Evolutionary conservation across 2,797 vertebrate species (phyloP).

Genomic region (Parauchenoglanis punctatus): DNA sequence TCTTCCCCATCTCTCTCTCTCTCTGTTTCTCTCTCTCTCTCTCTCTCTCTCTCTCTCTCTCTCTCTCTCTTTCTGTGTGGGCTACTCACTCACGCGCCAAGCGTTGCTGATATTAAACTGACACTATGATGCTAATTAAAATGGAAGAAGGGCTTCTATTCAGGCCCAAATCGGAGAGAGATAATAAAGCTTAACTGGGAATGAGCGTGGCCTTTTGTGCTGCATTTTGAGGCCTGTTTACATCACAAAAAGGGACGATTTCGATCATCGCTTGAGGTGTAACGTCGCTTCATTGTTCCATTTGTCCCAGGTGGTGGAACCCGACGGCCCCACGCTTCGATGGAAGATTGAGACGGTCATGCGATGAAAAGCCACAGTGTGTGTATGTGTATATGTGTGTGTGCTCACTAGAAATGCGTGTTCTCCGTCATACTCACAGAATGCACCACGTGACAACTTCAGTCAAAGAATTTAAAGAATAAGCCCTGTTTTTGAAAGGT

Average conservation of each 20-base stretch:
- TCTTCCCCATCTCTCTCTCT: not conserved
- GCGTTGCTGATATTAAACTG: conserved; percentile 75
- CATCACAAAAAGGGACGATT: conserved; percentile 52
- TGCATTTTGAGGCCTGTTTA: conserved; percentile 48
- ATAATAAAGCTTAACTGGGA: conserved; percentile 51
- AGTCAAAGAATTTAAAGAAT: conserved; percentile 20
- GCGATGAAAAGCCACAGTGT: conserved; percentile 33
- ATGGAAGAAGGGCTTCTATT: conserved; percentile 83
- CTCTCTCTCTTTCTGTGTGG: conserved; percentile 58
- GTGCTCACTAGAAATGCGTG: conserved; percentile 10
- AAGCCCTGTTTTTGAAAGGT: conserved; percentile 33
- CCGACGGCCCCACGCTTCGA: not conserved
- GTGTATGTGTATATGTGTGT: conserved; percentile 3
- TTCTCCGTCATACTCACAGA: conserved; percentile 10
- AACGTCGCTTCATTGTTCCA: conserved; percentile 46
- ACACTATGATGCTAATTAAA: conserved; percentile 88
- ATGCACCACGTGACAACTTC: conserved; percentile 14
- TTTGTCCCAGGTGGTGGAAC: conserved; percentile 49
- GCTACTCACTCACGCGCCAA: conserved; percentile 61
- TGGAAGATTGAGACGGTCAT: conserved; percentile 36
- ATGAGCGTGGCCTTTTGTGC: conserved; percentile 52
- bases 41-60: conserved; percentile 62
- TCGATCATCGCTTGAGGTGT: conserved; percentile 50
- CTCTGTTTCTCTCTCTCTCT: conserved; percentile 56
- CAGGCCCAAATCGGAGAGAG: conserved; percentile 61